These are phyloP conservation scores for Diadophis punctatus DNA, from an alignment of 2,113 vertebrate genomes.

Conservation along the genomic window DNA sequence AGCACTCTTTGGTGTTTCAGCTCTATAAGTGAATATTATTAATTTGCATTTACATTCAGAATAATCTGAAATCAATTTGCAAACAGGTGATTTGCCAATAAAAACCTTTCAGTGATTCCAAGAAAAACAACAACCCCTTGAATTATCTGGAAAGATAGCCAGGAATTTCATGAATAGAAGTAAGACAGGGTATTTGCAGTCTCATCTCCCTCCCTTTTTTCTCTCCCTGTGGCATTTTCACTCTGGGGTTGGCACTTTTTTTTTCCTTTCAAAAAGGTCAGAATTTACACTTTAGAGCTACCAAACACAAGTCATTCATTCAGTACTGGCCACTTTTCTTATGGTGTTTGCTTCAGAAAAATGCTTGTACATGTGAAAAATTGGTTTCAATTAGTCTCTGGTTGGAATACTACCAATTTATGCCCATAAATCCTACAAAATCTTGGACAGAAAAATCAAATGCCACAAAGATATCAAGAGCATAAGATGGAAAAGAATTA, in stretches of 20 bases:
- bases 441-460: conserved; percentile 6
- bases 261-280: not conserved
- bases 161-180: not conserved
- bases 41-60: not conserved
- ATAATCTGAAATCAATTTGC: not conserved
- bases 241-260: not conserved
- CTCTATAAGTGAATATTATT: not conserved
- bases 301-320: not conserved
- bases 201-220: not conserved
- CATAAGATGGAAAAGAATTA: not conserved
- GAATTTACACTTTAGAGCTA: not conserved
- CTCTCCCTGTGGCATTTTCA: not conserved
- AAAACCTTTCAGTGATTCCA: not conserved
- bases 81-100: not conserved
- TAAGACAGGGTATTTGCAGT: not conserved
- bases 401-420: not conserved
- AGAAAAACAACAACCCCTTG: not conserved
- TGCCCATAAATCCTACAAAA: not conserved
- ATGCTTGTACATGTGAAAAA: not conserved
- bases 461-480: not conserved
- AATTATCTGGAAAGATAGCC: not conserved
- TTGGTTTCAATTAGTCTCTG: not conserved
- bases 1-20: not conserved
- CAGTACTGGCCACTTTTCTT: not conserved
- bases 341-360: conserved; percentile 18